Conservation (phyloP, 2,888 invertebrate genomes). For the Drosophila mulleri region DNA sequence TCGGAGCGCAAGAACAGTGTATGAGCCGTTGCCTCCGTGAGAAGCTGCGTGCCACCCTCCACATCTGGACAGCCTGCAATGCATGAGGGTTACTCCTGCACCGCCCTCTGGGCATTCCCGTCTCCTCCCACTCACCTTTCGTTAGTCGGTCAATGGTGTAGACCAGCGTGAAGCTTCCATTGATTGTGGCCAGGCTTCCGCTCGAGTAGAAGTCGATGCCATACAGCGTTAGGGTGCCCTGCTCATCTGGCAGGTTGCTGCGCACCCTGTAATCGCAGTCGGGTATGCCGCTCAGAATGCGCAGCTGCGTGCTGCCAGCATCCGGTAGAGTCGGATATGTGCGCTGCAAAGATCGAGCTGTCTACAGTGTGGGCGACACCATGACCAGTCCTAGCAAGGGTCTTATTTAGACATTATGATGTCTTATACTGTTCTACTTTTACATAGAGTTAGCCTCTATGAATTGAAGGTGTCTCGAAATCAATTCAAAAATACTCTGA, state of each 20-base stretch:
- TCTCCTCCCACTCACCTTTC: conserved; percentile 53
- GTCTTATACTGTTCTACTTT: background rate
- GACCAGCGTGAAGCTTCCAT: conserved; percentile 45
- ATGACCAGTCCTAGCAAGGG: background rate
- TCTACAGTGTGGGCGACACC: background rate
- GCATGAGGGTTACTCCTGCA: background rate
- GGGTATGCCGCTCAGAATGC: conserved; percentile 89
- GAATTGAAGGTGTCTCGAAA: background rate
- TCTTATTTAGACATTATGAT: background rate
- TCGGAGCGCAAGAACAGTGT: conserved; percentile 61
- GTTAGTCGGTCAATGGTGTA: conserved; percentile 52
- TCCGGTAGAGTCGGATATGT: conserved; percentile 88
- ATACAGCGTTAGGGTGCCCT: conserved; percentile 53
- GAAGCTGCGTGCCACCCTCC: conserved; percentile 45
- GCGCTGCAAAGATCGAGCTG: conserved; percentile 84
- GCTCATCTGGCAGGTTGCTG: conserved; percentile 60
- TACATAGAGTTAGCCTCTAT: background rate
- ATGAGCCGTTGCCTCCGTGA: conserved; percentile 67
- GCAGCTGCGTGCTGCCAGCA: conserved; percentile 87
- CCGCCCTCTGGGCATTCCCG: no score
- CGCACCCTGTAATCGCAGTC: conserved; percentile 84
- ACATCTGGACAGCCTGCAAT: conserved; percentile 65
- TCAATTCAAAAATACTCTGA: background rate
- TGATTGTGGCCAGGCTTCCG: conserved; percentile 61
- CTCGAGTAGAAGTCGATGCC: conserved; percentile 68